These are phyloP conservation scores for Dromius quadrimaculatus DNA, from an alignment of 2,888 invertebrate species.

Conservation along the genomic window DNA sequence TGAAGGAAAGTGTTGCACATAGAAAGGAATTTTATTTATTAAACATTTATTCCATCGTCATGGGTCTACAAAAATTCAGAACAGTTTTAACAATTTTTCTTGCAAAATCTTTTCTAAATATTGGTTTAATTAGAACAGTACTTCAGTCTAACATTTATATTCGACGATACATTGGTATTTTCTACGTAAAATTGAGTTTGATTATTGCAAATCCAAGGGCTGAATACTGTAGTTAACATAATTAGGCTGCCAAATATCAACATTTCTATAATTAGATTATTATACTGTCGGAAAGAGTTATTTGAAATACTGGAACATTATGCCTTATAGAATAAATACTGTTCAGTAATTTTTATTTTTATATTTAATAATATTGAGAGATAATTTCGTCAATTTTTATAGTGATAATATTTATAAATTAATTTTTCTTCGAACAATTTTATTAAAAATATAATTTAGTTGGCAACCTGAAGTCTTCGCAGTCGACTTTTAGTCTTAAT, in stretches of 20 bases:
- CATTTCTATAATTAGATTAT: background rate
- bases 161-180: slow-evolving; percentile 33
- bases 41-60: slow-evolving; percentile 41
- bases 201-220: slow-evolving; percentile 43
- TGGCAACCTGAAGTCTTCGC: slow-evolving; percentile 41
- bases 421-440: background rate
- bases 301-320: slow-evolving; percentile 3
- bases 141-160: slow-evolving; percentile 49
- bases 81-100: slow-evolving; percentile 39
- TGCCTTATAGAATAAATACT: background rate
- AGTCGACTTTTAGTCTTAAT: slow-evolving; percentile 31
- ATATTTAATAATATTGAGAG: slow-evolving; percentile 13
- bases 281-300: background rate
- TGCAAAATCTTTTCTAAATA: slow-evolving; percentile 44
- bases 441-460: slow-evolving; percentile 15
- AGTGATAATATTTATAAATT: background rate
- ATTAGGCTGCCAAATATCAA: slow-evolving; percentile 31
- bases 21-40: slow-evolving; percentile 35
- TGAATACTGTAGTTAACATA: slow-evolving; percentile 20
- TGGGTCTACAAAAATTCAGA: slow-evolving; percentile 38
- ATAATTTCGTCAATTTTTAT: slow-evolving; percentile 1
- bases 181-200: slow-evolving; percentile 43
- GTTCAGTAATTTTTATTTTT: background rate
- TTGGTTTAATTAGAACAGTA: slow-evolving; percentile 33
- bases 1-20: background rate